phyloP scores from a whole-genome alignment of 2,888 invertebrate genomes.

The Plebejus argus region DNA sequence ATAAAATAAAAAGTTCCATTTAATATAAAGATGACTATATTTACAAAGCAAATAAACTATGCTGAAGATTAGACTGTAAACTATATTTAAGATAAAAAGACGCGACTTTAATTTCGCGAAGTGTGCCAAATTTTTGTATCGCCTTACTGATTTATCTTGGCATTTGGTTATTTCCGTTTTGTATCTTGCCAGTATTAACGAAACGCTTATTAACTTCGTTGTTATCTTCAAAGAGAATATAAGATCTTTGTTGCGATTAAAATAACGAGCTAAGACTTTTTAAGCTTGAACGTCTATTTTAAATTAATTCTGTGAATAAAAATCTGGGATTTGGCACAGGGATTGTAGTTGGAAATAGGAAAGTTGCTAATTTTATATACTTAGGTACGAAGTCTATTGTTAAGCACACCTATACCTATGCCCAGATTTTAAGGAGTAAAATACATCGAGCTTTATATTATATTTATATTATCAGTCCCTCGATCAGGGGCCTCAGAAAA shows the following conservation, averaged over 20 bases:
- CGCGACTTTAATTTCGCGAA: not conserved
- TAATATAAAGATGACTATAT: not conserved
- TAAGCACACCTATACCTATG: no score
- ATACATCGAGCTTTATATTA: no score
- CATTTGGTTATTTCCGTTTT: slow-evolving; percentile 2
- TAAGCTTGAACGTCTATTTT: not conserved
- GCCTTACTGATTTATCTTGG: slow-evolving; percentile 16
- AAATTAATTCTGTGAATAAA: not conserved
- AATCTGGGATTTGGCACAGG: not conserved
- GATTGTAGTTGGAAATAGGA: not conserved
- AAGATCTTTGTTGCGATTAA: slow-evolving; percentile 10
- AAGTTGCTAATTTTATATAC: not conserved
- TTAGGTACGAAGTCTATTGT: not conserved
- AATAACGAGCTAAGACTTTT: not conserved
- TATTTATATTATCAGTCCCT: no score
- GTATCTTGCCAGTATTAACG: not conserved
- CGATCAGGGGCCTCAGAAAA: no score
- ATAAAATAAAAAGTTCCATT: no score
- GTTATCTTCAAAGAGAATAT: slow-evolving; percentile 10
- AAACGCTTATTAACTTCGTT: not conserved
- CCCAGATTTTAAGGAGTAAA: no score
- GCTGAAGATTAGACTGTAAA: not conserved
- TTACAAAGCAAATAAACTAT: not conserved
- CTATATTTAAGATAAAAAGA: not conserved
- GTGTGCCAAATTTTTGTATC: slow-evolving; percentile 16